Evolutionary conservation across 2,797 vertebrate species (phyloP), one percentile per base, ranked within the genome.

Genomic region (Microhierax caerulescens): DNA sequence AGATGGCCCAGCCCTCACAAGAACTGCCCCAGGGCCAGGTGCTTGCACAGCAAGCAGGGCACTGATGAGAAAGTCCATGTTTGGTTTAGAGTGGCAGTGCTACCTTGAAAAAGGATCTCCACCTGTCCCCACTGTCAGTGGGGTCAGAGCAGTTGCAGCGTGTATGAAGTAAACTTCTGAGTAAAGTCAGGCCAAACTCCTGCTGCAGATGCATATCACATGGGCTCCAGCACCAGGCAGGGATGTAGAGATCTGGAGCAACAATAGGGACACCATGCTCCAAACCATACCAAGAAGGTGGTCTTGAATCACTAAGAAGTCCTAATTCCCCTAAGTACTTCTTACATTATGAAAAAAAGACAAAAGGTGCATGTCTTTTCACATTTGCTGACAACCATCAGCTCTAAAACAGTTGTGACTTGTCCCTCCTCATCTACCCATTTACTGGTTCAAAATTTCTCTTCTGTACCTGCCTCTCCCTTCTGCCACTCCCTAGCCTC

Each of bases 1-100:
- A 27, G 20, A 21, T 1, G 2, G 27, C 11, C 13, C 17, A 50
- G 64, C 14, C 22, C 7, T 32, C 1, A 0, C 4, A 13, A 45
- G 32, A 67, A 21, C 22, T 5, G 1, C 56, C 19, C 24, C 2
- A 8, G n/a, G 56, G 13, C 16, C 39, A 32, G 32, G 28, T 3
- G 6, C 22, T 22, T 43, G 56, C 24, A 21, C 13, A 56, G 32
- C 0, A 0, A 61, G 48, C 20, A 18, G 23, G 10, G 16, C 20
- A 25, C 25, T 2, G 1, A 24, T 4, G 21, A 34, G 4, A 10
- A 2, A 7, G 24, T n/a, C 7, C 1, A 2, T 7, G 5, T 11
- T 41, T 0, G 0, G 39, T 47, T 39, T 39, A 48, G 34, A 61
- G 25, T 5, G 1, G 32, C 72, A 43, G n/a, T 28, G 27, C 8